phyloP scores from a whole-genome alignment of 2,888 invertebrate species.

The Tenthredo mesomela region DNA sequence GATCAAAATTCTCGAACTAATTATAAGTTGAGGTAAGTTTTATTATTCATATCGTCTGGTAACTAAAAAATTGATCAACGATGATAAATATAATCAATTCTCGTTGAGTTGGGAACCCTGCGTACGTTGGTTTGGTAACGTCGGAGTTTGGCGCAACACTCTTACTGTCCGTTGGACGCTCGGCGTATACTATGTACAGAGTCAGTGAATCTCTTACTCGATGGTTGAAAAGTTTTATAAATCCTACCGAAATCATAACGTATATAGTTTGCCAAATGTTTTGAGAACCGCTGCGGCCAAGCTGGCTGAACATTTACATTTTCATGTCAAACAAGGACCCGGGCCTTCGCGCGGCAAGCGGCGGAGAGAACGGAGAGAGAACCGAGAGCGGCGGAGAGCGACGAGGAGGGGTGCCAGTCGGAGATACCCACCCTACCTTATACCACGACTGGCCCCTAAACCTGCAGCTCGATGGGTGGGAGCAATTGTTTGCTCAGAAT shows the following conservation, averaged over 20 bases:
- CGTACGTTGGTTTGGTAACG: slow-evolving; percentile 55
- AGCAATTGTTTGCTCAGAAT: slow-evolving; percentile 51
- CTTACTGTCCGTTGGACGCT: slow-evolving; percentile 59
- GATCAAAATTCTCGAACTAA: neutral
- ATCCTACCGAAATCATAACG: neutral
- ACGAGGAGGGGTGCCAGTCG: slow-evolving; percentile 42
- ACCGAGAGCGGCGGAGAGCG: slow-evolving; percentile 20
- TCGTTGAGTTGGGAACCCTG: neutral
- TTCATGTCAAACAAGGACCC: slow-evolving; percentile 73
- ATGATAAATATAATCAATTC: neutral
- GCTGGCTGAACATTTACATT: slow-evolving; percentile 73
- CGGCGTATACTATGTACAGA: neutral
- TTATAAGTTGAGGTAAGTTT: neutral
- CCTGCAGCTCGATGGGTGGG: slow-evolving; percentile 40
- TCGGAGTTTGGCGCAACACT: slow-evolving; percentile 68
- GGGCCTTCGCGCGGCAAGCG: slow-evolving; percentile 61
- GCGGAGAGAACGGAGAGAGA: slow-evolving; percentile 14
- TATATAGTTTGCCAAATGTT: neutral
- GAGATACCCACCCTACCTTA: slow-evolving; percentile 38
- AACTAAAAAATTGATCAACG: neutral
- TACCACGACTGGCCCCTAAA: slow-evolving; percentile 35
- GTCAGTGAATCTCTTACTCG: slow-evolving; percentile 1
- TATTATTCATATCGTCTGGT: neutral
- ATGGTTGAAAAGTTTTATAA: neutral
- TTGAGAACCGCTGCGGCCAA: slow-evolving; percentile 57